Base-by-base conservation (phyloP, 2,888 invertebrate species). In the Torymus aiolomorphi region DNA sequence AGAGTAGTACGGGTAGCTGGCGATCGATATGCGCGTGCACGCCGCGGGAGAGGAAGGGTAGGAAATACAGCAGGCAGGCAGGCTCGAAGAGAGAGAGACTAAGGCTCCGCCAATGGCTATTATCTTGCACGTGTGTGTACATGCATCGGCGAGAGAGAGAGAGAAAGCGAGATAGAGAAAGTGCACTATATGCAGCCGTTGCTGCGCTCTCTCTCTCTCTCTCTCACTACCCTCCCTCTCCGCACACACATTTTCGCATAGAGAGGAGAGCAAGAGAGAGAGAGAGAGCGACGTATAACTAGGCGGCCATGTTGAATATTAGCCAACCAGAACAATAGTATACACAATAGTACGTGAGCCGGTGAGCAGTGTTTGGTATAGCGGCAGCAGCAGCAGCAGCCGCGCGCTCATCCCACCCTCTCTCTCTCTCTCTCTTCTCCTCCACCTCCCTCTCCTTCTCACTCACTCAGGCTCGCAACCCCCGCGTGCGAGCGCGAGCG, bases 321-420 rank as follows among this genome's bases (percentile, higher is more conserved):
- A 89, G 89, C 89, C 89, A 89, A 89, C 86, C 89, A 88, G 89
- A 89, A 89, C 89, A 89, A 90, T 90, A 88, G 88, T 88, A 88
- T 88, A 88, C 87, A 88, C 88, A 88, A 89, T 88, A 87, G 88
- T 88, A 86, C 84, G 87, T 84, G 87, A 88, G 87, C 86, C 86
- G 84, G 86, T 83, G 86, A 87, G 84, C 86, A 84, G 84, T 86
- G 87, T 88, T 88, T 86, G 86, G 70, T 78, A 65, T 3, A n/a
- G 57, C 57, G n/a, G 16, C 1, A 49, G 67, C 65, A 20, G 66
- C 70, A 49, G 69, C 66, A 49, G 42, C 61, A 10, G 57, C 24
- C 20, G 49, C 61, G 63, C 61, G 71, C 51, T 11, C 59, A 1
- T 13, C n/a, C 31, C 16, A 20, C 59, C 16, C 54, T 42, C 20